Evolutionary conservation across 2,888 invertebrate species (phyloP).

Genomic region (Melipona beecheii): DNA sequence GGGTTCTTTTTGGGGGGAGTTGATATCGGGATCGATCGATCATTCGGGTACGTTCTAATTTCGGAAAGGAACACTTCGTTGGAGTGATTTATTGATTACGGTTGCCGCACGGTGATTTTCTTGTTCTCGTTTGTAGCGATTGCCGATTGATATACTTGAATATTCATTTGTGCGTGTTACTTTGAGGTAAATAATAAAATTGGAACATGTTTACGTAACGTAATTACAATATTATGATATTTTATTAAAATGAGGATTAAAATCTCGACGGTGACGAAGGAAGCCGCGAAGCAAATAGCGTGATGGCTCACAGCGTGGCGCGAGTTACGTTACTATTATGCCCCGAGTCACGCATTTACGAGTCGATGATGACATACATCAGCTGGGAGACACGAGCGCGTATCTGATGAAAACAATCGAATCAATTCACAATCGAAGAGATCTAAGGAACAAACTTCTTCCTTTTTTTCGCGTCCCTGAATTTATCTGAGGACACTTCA

Average conservation of each 20-base stretch:
- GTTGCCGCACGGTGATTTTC: no score
- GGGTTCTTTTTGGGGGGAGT: background rate
- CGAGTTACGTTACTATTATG: no score
- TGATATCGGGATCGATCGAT: background rate
- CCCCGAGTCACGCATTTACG: constrained; percentile 34
- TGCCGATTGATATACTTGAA: no score
- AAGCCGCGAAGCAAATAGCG: constrained; percentile 10
- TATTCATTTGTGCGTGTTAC: no score
- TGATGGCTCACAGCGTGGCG: constrained; percentile 5
- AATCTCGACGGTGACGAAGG: constrained; percentile 19
- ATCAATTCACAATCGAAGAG: constrained; percentile 9
- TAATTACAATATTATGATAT: no score
- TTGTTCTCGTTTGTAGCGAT: no score
- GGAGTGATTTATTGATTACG: background rate
- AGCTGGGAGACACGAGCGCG: background rate
- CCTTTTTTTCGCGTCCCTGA: no score
- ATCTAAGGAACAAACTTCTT: no score
- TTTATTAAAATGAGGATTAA: no score
- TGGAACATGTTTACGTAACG: no score
- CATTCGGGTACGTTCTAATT: background rate
- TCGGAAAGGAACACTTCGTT: background rate
- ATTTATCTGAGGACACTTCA: no score
- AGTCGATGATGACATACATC: constrained; percentile 21
- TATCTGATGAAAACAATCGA: constrained; percentile 16
- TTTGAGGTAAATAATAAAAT: no score